phyloP scores from a whole-genome alignment of 2,888 invertebrate species.

The Pharmacophagus antenor region DNA sequence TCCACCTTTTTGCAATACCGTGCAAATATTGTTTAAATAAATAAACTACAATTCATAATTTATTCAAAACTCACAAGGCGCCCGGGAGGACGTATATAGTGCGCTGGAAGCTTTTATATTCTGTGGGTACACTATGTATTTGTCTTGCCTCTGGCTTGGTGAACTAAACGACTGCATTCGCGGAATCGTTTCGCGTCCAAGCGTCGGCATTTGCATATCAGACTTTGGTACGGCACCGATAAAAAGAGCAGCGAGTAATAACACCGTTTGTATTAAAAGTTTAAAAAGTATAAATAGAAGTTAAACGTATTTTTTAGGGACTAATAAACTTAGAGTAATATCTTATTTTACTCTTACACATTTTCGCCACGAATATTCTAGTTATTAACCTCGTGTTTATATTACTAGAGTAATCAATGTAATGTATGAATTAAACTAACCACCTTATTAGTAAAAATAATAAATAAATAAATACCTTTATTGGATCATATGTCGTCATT shows the following conservation, averaged over 20 bases:
- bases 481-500: no score
- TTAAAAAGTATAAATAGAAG: conserved; percentile 10
- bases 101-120: conserved; percentile 19
- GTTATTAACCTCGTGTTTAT: no score
- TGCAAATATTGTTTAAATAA: no score
- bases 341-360: no score
- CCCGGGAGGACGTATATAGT: background rate
- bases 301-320: no score
- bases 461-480: no score
- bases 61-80: conserved; percentile 7
- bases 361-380: no score
- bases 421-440: no score
- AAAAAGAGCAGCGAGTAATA: conserved; percentile 5
- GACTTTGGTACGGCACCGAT: conserved; percentile 16
- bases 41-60: conserved; percentile 6
- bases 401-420: no score
- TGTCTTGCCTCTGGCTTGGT: conserved; percentile 27
- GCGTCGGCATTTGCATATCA: conserved; percentile 27
- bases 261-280: background rate
- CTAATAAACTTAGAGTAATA: no score
- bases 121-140: conserved; percentile 21
- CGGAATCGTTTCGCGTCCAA: conserved; percentile 25
- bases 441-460: no score
- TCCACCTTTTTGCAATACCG: no score
- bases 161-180: conserved; percentile 31